Evolutionary conservation across 2,888 invertebrate genomes (phyloP).

Genomic region (Lysandra bellargus): DNA sequence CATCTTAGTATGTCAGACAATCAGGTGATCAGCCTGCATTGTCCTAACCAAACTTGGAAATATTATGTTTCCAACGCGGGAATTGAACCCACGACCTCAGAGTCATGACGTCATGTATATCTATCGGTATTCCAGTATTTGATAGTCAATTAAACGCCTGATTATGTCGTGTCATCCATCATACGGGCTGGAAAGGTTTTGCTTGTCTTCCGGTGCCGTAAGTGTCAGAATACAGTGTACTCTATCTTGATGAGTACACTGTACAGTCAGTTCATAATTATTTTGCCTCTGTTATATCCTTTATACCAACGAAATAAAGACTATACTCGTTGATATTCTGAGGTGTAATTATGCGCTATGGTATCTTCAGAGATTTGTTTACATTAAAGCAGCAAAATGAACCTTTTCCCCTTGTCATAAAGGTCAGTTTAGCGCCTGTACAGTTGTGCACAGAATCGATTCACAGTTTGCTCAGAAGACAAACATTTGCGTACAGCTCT

Average conservation of each 20-base stretch:
- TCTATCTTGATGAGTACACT: neutral
- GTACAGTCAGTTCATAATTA: neutral
- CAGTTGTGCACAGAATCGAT: conserved; percentile 1
- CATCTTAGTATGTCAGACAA: no score
- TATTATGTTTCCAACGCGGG: no score
- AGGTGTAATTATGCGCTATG: no score
- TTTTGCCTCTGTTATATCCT: neutral
- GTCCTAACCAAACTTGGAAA: no score
- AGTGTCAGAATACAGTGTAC: neutral
- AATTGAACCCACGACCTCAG: no score
- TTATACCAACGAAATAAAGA: neutral
- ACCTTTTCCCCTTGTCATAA: neutral
- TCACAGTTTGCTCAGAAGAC: conserved; percentile 7
- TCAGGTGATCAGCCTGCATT: no score
- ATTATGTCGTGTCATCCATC: conserved; percentile 1
- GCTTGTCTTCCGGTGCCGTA: conserved; percentile 6
- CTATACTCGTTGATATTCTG: no score
- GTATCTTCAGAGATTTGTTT: neutral
- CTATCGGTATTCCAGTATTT: neutral
- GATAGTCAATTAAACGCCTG: neutral
- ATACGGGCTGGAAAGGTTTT: neutral
- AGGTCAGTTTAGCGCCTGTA: neutral
- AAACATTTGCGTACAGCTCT: neutral
- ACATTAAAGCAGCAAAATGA: neutral
- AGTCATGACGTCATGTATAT: no score